A percentile compares a stretch with the other conserved stretches of the same genome.
phyloP scores from a whole-genome alignment of 2,888 invertebrate species.

The Platynereis dumerilii region DNA sequence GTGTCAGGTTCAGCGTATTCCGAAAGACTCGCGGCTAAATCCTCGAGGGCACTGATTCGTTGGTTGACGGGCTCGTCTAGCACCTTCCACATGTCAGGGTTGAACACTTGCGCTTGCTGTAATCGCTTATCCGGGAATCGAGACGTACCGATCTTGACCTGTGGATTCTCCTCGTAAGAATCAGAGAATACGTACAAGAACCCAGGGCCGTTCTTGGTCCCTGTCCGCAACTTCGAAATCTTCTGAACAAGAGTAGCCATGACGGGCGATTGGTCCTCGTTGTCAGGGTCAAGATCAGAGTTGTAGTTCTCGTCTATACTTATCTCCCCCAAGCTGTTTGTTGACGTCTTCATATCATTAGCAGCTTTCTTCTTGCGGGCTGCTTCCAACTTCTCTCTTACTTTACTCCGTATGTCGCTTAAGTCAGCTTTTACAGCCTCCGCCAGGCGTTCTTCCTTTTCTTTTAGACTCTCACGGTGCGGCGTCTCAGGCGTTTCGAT shows the following conservation, averaged over 20 bases:
- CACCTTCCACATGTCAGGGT: conserved; percentile 30
- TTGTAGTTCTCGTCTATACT: conserved; percentile 31
- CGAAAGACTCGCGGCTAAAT: conserved; percentile 12
- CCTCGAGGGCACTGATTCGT: conserved; percentile 19
- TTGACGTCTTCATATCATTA: neutral
- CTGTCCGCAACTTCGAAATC: neutral
- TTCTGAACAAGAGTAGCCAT: conserved; percentile 2
- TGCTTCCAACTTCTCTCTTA: neutral
- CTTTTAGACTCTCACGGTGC: neutral
- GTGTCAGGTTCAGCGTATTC: conserved; percentile 9
- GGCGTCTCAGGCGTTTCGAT: too few relatives aligned
- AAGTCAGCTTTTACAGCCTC: neutral
- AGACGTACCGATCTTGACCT: conserved; percentile 30
- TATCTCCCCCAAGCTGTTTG: neutral
- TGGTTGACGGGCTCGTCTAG: conserved; percentile 21
- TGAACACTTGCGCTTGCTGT: conserved; percentile 28
- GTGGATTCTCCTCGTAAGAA: neutral
- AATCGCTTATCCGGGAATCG: conserved; percentile 30
- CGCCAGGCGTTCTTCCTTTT: neutral
- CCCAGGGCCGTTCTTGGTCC: conserved; percentile 24
- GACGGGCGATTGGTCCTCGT: conserved; percentile 12
- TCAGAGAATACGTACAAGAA: conserved; percentile 32
- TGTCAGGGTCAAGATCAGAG: conserved; percentile 31
- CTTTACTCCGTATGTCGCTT: neutral
- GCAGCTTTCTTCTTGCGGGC: neutral